Base-by-base conservation (phyloP, 2,113 vertebrate species). In the Colossoma macropomum region DNA sequence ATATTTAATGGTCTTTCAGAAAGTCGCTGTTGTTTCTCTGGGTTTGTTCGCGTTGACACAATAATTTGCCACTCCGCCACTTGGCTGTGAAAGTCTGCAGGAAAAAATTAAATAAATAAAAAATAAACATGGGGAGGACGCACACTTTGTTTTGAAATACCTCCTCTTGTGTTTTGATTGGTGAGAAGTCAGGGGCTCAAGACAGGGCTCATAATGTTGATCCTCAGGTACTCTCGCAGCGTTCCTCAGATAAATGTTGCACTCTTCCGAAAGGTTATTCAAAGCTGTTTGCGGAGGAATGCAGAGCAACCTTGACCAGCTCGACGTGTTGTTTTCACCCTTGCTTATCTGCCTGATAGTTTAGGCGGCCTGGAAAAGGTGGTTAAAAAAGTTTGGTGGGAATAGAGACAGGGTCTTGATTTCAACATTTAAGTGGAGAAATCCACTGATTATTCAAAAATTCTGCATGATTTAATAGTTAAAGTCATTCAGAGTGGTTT, bases 271-370 rank as follows among this genome's bases (percentile, higher is more conserved):
- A 90, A 87, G 66, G 81, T 19, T 85, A 59, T 88, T 85, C 30
- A 86, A 86, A 89, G 68, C 85, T 74, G 25, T 87, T n/a, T 13
- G 85, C 30, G 81, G 87, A 96, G 91, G 96, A 97, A 97, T 97
- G 95, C 90, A 90, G 92, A 95, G 93, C 94, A 97, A 96, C 97
- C 96, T 98, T 97, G 96, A 96, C 93, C 94, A 92, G 93, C 94
- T 95, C 93, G 93, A 96, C 96, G 92, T 93, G 94, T 93, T 96
- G 93, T 94, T 95, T 95, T 93, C 93, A 94, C 94, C 50, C 89
- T 91, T 79, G 48, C 92, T 95, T 96, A 96, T 96, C 89, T 80
- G 91, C 90, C 93, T 92, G 87, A 92, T 92, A 94, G 91, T 95
- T 94, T 95, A 90, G 92, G 90, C 93, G 90, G 92, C 90, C 87